These are phyloP conservation scores for Podarcis cretensis DNA, from an alignment of 2,113 vertebrate species.

Conservation along the genomic window DNA sequence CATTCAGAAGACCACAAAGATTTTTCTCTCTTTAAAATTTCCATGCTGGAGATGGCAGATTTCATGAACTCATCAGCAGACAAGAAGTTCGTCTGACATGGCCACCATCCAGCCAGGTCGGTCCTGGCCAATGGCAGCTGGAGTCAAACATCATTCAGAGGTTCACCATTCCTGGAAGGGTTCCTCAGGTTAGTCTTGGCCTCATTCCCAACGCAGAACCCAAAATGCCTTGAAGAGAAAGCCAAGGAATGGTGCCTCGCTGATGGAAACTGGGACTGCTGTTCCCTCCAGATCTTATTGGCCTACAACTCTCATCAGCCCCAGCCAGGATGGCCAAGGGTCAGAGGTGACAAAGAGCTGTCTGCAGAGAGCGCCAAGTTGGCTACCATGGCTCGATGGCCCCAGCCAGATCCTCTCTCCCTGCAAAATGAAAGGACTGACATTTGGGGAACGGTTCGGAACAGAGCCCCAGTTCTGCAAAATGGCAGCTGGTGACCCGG, in stretches of 20 bases:
- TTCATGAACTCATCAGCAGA: no score
- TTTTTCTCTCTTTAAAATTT: background rate
- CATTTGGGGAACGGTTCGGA: background rate
- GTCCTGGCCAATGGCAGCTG: no score
- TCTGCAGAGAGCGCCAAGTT: no score
- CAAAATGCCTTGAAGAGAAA: no score
- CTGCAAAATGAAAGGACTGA: background rate
- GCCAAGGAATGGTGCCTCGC: no score
- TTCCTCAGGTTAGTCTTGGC: no score
- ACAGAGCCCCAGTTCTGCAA: background rate
- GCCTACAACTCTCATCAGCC: background rate
- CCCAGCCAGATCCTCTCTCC: background rate
- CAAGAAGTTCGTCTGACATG: background rate
- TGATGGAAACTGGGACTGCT: no score
- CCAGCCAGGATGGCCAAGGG: background rate
- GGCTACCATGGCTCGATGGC: no score
- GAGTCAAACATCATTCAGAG: no score
- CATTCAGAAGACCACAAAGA: no score
- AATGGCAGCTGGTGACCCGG: background rate
- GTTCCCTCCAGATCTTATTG: background rate
- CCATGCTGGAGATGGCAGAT: background rate
- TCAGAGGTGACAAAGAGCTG: background rate
- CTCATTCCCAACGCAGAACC: background rate
- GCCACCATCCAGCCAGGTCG: accelerated
- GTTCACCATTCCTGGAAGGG: no score